phyloP scores from a whole-genome alignment of 1,140 invertebrate species.

The Platyscapa corneri region DNA sequence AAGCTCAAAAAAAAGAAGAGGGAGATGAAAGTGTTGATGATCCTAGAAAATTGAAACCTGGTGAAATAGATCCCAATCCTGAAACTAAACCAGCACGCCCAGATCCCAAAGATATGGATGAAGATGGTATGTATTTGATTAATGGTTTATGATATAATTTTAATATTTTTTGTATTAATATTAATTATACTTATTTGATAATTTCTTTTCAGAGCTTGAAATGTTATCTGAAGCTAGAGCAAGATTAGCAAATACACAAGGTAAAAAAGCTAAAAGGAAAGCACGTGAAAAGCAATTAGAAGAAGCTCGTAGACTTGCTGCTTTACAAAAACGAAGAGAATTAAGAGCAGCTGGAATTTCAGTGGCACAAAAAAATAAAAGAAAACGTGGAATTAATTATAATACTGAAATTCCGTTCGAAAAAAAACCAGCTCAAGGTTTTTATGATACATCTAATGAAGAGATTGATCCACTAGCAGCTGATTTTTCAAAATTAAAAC shows the following conservation, averaged over 20 bases:
- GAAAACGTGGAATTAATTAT: constrained; percentile 95
- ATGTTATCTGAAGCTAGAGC: constrained; percentile 99
- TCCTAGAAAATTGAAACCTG: constrained; percentile 96
- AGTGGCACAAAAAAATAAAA: constrained; percentile 82
- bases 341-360: constrained; percentile 98
- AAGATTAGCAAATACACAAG: constrained; percentile 98
- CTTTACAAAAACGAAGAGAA: constrained; percentile 96
- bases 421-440: constrained; percentile 91
- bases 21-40: constrained; percentile 94
- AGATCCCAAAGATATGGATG: constrained; percentile 99
- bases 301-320: constrained; percentile 95
- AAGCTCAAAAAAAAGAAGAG: constrained; percentile 98
- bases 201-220: constrained; percentile 86
- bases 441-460: constrained; percentile 95
- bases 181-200: neutral
- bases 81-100: constrained; percentile 99
- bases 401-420: constrained; percentile 99
- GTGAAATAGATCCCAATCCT: constrained; percentile 99
- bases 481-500: constrained; percentile 91
- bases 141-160: neutral
- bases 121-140: constrained; percentile 85
- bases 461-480: constrained; percentile 88
- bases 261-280: constrained; percentile 99
- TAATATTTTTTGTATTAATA: neutral
- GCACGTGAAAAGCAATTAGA: constrained; percentile 99